These are phyloP conservation scores for Oxyscelio sp. DNA, from an alignment of 2,888 invertebrate species.

Conservation along the genomic window DNA sequence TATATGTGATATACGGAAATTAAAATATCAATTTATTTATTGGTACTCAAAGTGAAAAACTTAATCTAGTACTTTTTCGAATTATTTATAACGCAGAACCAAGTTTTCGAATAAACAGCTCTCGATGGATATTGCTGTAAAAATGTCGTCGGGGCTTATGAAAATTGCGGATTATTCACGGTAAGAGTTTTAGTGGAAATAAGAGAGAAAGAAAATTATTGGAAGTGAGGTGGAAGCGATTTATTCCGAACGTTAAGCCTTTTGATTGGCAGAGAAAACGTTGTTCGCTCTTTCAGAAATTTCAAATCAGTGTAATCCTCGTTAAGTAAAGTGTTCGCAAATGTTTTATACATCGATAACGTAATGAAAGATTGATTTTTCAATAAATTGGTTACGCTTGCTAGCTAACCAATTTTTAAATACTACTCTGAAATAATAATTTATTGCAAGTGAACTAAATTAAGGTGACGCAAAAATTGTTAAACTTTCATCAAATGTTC, in stretches of 20 bases:
- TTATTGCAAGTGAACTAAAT: too few relatives aligned
- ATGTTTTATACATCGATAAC: too few relatives aligned
- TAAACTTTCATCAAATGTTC: neutral
- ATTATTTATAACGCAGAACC: constrained; percentile 32
- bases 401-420: neutral
- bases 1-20: too few relatives aligned
- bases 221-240: constrained; percentile 36
- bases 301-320: constrained; percentile 42
- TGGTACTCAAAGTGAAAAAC: too few relatives aligned
- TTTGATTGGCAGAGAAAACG: constrained; percentile 30
- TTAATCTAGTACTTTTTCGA: too few relatives aligned
- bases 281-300: constrained; percentile 24
- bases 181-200: constrained; percentile 45
- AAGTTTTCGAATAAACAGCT: constrained; percentile 49
- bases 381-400: neutral
- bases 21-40: too few relatives aligned
- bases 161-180: constrained; percentile 60
- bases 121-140: constrained; percentile 42
- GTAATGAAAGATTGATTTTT: constrained; percentile 44
- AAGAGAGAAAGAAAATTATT: constrained; percentile 31
- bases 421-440: too few relatives aligned
- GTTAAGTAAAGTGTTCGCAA: constrained; percentile 38
- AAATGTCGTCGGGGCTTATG: constrained; percentile 58
- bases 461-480: too few relatives aligned
- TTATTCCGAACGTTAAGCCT: constrained; percentile 39